Conservation (phyloP, 1,140 invertebrate genomes). For the Teleogryllus occipitalis region DNA sequence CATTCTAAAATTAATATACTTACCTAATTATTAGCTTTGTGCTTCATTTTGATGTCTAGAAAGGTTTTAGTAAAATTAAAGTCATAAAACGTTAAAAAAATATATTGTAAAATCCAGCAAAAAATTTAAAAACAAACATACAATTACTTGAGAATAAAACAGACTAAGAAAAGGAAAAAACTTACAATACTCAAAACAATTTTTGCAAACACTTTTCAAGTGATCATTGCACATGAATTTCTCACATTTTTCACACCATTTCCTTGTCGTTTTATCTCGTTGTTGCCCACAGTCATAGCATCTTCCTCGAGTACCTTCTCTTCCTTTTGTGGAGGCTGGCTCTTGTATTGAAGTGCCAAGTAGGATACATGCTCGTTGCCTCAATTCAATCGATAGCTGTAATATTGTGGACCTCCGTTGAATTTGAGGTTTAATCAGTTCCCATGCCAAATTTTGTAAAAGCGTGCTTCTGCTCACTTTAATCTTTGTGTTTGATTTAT, state of each 20-base stretch:
- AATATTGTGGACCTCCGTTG: too few species aligned
- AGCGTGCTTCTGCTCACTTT: not conserved
- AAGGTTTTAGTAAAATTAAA: not conserved
- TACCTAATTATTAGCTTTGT: too few species aligned
- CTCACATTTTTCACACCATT: slow-evolving; percentile 6
- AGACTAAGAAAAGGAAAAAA: not conserved
- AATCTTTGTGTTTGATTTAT: not conserved
- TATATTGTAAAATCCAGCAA: not conserved
- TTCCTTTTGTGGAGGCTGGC: not conserved
- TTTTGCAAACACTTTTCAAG: slow-evolving; percentile 10
- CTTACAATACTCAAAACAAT: not conserved
- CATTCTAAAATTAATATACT: too few species aligned
- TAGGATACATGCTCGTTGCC: not conserved
- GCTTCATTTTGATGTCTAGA: not conserved
- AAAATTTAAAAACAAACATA: not conserved
- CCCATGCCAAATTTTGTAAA: slow-evolving; percentile 11
- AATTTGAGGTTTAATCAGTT: slow-evolving; percentile 12
- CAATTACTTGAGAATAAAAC: not conserved
- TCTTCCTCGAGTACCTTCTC: not conserved
- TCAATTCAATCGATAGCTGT: slow-evolving; percentile 6
- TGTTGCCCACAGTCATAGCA: slow-evolving; percentile 8
- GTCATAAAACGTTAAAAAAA: not conserved
- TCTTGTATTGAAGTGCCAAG: not conserved
- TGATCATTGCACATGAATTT: slow-evolving; percentile 3
- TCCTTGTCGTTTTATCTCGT: slow-evolving; percentile 10